phyloP scores from a whole-genome alignment of 2,888 invertebrate species.

The Stenichneumon culpator region DNA sequence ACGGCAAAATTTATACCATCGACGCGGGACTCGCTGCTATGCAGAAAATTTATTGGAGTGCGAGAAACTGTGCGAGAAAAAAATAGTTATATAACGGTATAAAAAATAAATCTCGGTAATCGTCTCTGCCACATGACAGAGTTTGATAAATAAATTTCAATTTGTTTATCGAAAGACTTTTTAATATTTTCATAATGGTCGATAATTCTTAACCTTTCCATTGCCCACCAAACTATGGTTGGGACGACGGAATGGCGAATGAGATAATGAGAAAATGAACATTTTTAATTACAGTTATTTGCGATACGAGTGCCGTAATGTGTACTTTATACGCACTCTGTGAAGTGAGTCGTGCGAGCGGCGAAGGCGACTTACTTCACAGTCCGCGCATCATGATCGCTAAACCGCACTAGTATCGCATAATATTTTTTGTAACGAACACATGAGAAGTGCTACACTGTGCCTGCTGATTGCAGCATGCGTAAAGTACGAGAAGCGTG shows the following conservation, averaged over 20 bases:
- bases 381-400: no score
- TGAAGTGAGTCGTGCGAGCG: no score
- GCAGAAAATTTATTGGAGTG: conserved; percentile 9
- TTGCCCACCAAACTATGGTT: not conserved
- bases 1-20: conserved; percentile 40
- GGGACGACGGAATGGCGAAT: conserved; percentile 12
- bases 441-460: no score
- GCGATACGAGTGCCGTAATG: no score
- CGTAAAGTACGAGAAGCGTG: no score
- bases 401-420: no score
- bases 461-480: no score
- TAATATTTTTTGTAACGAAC: no score
- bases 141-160: not conserved
- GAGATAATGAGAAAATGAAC: not conserved
- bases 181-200: not conserved
- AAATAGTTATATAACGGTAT: not conserved
- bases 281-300: no score
- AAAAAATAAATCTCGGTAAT: not conserved
- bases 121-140: not conserved
- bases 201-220: not conserved
- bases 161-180: not conserved
- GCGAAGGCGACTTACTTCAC: no score
- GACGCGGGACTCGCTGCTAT: not conserved
- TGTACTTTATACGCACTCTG: no score
- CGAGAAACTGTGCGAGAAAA: not conserved